phyloP scores from a whole-genome alignment of 2,888 invertebrate genomes.

The Nomada flava region DNA sequence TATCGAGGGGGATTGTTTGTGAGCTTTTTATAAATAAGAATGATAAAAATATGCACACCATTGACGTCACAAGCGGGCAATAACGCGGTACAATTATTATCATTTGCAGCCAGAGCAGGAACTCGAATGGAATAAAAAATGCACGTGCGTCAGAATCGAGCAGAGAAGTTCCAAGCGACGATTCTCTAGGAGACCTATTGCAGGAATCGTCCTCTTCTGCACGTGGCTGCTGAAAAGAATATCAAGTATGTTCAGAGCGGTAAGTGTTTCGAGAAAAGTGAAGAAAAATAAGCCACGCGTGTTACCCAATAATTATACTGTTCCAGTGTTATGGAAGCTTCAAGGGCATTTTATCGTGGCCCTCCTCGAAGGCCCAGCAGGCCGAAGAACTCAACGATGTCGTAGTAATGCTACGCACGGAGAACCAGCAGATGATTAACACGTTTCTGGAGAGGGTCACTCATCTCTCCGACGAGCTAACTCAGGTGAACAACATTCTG shows the following conservation, averaged over 20 bases:
- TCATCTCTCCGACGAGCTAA: conserved; percentile 68
- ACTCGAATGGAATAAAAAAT: background rate
- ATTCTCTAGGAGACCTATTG: conserved; percentile 1
- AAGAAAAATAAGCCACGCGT: no score
- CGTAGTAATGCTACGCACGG: conserved; percentile 60
- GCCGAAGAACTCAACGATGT: conserved; percentile 55
- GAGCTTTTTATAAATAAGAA: background rate
- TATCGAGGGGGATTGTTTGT: background rate
- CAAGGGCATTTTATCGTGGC: conserved; percentile 27
- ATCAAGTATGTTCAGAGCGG: conserved; percentile 64
- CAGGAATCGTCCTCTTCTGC: conserved; percentile 52
- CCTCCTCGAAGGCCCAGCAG: background rate
- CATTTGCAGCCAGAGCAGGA: conserved; percentile 23
- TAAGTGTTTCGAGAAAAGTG: conserved; percentile 24
- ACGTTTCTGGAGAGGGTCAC: conserved; percentile 67
- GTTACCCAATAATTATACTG: conserved; percentile 17
- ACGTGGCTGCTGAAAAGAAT: conserved; percentile 72
- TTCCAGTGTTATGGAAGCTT: conserved; percentile 64
- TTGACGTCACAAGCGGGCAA: background rate
- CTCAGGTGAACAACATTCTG: conserved; percentile 57
- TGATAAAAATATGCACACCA: background rate
- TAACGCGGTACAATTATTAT: conserved; percentile 11
- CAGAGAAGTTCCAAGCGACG: background rate
- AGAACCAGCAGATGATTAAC: conserved; percentile 66
- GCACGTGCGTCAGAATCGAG: background rate